Base-by-base conservation (phyloP, 2,888 invertebrate genomes). In the Chloroclystis v-ata region DNA sequence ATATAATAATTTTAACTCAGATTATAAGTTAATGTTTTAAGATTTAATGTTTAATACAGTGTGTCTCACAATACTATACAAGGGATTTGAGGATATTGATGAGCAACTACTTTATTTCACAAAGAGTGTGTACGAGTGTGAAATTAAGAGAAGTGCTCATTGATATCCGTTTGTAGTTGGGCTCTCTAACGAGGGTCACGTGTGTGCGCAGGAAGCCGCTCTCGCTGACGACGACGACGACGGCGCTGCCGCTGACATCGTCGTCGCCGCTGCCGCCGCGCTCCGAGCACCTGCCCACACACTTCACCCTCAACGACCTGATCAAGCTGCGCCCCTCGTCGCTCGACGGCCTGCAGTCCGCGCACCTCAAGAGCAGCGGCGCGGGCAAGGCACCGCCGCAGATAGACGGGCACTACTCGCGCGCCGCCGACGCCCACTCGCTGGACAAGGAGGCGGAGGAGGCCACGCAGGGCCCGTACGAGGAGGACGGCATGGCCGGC, bases 381-480 rank as follows among this genome's bases (percentile, higher is more conserved):
- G 64, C 81, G 40, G 75, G 85, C 25, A 89, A 90, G 54, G 82
- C 89, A 43, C 87, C 90, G 14, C 90, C 90, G 25, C 90, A 90
- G 68, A 90, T 91, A 52, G 83, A 90, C 62, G 89, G 89, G 32
- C 89, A 90, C 58, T 90, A 90, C 69, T 89, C 90, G 47, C 89
- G 90, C 10, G 86, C 87, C 30, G 67, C 86, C 1, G 87, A 87
- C 53, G 82, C 86, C 16, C 88, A 88, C 43, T 65, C 80, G 38
- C 78, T 11, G 56, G 81, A 80, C 28, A 78, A 82, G 51, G 83
- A 81, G 50, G 82, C 82, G 54, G 89, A 87, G 64, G 78, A 81
- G 56, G 73, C 82, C 47, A 92, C 92, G 35, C 89, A 91, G 64
- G 92, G 92, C 9, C 92, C 92, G 1, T 92, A 92, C 66, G 91